phyloP scores from a whole-genome alignment of 1,140 invertebrate species.

The Pogonomyrmex californicus region DNA sequence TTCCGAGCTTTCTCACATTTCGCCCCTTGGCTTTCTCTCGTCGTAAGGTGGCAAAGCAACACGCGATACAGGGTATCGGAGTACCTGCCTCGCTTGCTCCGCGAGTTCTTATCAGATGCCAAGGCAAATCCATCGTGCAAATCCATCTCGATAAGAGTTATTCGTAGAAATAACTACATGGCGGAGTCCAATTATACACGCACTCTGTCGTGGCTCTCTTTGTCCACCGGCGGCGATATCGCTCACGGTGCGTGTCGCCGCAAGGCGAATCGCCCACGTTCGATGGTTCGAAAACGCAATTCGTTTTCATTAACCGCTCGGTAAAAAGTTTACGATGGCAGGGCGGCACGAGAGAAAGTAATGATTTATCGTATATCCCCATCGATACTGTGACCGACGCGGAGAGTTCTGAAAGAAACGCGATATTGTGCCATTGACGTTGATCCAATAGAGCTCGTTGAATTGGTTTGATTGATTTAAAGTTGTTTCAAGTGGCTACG shows the following conservation, averaged over 20 bases:
- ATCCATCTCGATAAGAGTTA: constrained; percentile 58
- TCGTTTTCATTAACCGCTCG: constrained; percentile 66
- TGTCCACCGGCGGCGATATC: constrained; percentile 9
- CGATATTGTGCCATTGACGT: constrained; percentile 32
- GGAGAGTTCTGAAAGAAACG: neutral
- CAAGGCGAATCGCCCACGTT: constrained; percentile 43
- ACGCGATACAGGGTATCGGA: constrained; percentile 63
- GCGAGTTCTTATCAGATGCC: constrained; percentile 54
- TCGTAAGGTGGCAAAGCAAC: constrained; percentile 42
- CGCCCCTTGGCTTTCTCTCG: constrained; percentile 7
- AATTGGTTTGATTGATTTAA: constrained; percentile 47
- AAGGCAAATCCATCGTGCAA: constrained; percentile 56
- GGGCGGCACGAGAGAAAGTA: constrained; percentile 24
- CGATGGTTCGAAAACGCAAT: constrained; percentile 60
- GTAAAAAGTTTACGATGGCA: constrained; percentile 45
- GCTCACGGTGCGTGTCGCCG: constrained; percentile 55
- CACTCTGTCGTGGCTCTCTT: constrained; percentile 35
- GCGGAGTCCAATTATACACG: constrained; percentile 55
- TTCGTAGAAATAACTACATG: constrained; percentile 55
- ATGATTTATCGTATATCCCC: constrained; percentile 47
- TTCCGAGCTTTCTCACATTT: constrained; percentile 39
- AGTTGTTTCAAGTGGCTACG: constrained; percentile 16
- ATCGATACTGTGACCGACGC: constrained; percentile 19
- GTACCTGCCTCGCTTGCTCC: neutral
- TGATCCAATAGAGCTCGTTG: constrained; percentile 36